phyloP scores from a whole-genome alignment of 2,113 vertebrate species.

The Hippopotamus amphibius region DNA sequence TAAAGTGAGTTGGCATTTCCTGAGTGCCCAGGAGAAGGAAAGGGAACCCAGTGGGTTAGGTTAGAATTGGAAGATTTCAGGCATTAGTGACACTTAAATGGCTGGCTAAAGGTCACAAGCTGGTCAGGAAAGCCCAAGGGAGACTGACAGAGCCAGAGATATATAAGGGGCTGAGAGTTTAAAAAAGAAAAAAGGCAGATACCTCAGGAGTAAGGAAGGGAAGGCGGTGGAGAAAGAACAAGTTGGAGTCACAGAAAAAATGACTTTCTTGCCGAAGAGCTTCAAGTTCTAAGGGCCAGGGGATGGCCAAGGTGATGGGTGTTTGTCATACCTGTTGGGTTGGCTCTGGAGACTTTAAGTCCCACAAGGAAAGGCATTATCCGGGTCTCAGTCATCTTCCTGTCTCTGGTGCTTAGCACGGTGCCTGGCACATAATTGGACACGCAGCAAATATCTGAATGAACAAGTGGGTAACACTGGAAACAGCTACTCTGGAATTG shows the following conservation, averaged over 20 bases:
- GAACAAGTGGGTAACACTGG: not conserved
- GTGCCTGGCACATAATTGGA: not conserved
- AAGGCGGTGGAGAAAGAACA: not conserved
- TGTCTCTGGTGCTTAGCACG: not conserved
- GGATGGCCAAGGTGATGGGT: not conserved
- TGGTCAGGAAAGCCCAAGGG: not conserved
- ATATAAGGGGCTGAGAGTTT: not conserved
- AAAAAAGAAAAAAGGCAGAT: not conserved
- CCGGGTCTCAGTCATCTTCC: not conserved
- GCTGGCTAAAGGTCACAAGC: not conserved
- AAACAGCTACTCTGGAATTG: too few relatives aligned
- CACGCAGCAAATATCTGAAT: not conserved
- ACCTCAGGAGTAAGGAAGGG: not conserved
- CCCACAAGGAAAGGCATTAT: fast-evolving
- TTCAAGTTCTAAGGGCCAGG: not conserved
- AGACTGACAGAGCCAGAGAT: not conserved
- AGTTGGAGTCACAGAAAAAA: not conserved
- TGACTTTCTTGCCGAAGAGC: not conserved
- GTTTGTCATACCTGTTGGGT: fast-evolving
- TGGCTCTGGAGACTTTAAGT: not conserved
- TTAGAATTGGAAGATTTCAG: not conserved
- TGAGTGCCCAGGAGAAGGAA: not conserved
- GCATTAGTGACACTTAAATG: not conserved
- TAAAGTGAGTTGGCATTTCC: not conserved
- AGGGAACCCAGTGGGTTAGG: not conserved